phyloP scores from a whole-genome alignment of 2,888 invertebrate species.

The Epistrophe grossulariae region DNA sequence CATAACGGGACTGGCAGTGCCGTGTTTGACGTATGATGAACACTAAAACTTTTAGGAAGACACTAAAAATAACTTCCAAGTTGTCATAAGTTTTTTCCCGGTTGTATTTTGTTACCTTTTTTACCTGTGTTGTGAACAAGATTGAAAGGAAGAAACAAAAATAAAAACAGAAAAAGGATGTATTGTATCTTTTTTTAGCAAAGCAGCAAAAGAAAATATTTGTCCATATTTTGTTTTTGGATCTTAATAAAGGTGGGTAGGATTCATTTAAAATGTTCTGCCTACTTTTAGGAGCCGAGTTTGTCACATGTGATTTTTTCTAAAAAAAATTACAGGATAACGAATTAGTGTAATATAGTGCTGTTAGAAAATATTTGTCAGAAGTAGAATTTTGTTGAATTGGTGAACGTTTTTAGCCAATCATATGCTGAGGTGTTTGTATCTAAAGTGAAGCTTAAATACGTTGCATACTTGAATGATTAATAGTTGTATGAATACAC shows the following conservation, averaged over 20 bases:
- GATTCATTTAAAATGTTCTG: constrained; percentile 48
- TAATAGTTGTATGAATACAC: too few species aligned
- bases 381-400: not conserved
- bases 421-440: too few species aligned
- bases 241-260: constrained; percentile 41
- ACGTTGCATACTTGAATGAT: too few species aligned
- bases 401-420: too few species aligned
- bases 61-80: constrained; percentile 29
- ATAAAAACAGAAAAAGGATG: not conserved
- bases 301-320: constrained; percentile 40
- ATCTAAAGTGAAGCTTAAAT: too few species aligned
- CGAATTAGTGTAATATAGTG: constrained; percentile 37
- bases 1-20: not conserved
- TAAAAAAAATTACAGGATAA: constrained; percentile 12
- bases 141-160: not conserved
- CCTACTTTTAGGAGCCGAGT: constrained; percentile 2
- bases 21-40: constrained; percentile 10
- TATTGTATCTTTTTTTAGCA: constrained; percentile 25
- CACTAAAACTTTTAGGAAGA: constrained; percentile 39
- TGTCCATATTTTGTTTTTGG: not conserved
- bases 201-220: constrained; percentile 51
- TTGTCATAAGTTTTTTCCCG: constrained; percentile 48
- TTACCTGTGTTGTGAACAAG: constrained; percentile 15
- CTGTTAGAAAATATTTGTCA: not conserved
- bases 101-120: constrained; percentile 10